These are phyloP conservation scores for Uloborus plumipes DNA, from an alignment of 2,888 invertebrate species.

Conservation along the genomic window DNA sequence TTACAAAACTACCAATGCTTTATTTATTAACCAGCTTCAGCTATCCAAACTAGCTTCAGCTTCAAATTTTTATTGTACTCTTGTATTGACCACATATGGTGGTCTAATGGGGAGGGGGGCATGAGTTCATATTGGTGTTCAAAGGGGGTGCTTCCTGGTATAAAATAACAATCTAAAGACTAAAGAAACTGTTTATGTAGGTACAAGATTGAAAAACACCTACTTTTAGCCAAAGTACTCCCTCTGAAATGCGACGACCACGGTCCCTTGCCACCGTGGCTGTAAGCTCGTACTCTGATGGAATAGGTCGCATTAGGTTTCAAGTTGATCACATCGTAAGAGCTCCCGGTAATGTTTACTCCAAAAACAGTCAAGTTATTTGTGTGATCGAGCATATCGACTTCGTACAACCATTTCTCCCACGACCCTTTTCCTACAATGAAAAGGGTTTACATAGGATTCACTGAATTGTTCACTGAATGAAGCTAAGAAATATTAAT, in stretches of 20 bases:
- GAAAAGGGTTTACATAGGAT: conserved; percentile 10
- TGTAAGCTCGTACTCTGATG: conserved; percentile 84
- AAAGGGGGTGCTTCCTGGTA: too few relatives aligned
- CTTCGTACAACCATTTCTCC: conserved; percentile 84
- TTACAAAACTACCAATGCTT: too few relatives aligned
- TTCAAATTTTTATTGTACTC: too few relatives aligned
- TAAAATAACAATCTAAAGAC: too few relatives aligned
- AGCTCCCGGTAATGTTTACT: conserved; percentile 71
- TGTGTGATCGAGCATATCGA: conserved; percentile 75
- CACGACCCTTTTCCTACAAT: conserved; percentile 76
- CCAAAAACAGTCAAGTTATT: conserved; percentile 72
- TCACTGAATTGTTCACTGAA: too few relatives aligned
- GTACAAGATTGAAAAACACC: not conserved
- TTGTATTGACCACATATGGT: too few relatives aligned
- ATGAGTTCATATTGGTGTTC: too few relatives aligned
- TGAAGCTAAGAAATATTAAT: too few relatives aligned
- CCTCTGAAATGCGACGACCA: conserved; percentile 83
- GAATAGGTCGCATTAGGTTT: conserved; percentile 83
- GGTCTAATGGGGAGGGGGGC: too few relatives aligned
- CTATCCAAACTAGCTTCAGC: too few relatives aligned
- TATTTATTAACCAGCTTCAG: too few relatives aligned
- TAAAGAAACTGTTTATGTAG: too few relatives aligned
- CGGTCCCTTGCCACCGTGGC: conserved; percentile 82
- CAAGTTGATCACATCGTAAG: conserved; percentile 67
- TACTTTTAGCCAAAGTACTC: conserved; percentile 74